Evolutionary conservation across 2,888 invertebrate species (phyloP).

Genomic region (Ochropacha duplaris): DNA sequence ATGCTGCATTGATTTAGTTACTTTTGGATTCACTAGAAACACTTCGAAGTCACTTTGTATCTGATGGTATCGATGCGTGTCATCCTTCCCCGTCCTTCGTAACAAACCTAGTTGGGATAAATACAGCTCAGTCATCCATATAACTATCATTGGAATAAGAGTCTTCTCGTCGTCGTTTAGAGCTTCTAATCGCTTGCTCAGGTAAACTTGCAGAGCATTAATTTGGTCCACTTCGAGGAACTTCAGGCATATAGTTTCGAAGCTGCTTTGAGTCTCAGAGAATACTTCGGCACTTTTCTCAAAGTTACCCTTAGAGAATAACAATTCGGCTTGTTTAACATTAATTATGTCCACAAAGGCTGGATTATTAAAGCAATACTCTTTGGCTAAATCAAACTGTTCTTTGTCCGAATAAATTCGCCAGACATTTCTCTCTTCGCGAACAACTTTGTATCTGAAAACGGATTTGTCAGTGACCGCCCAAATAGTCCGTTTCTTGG

Average conservation of each 20-base stretch:
- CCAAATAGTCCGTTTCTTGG: constrained; percentile 91
- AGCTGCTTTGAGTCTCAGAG: constrained; percentile 95
- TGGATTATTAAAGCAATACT: constrained; percentile 91
- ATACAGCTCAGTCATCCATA: constrained; percentile 97
- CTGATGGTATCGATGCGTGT: constrained; percentile 79
- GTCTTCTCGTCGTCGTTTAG: constrained; percentile 90
- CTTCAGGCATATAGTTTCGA: constrained; percentile 97
- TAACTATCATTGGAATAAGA: constrained; percentile 94
- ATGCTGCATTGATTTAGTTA: constrained; percentile 90
- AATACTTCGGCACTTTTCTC: constrained; percentile 93
- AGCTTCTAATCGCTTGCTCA: constrained; percentile 91
- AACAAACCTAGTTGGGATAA: constrained; percentile 93
- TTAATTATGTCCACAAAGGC: constrained; percentile 92
- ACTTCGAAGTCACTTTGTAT: constrained; percentile 90
- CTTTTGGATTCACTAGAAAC: constrained; percentile 88
- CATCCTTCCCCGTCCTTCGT: constrained; percentile 70
- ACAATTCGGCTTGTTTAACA: constrained; percentile 93
- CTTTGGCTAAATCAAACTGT: constrained; percentile 93
- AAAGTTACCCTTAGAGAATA: constrained; percentile 90
- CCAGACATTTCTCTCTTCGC: constrained; percentile 95
- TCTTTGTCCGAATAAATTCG: constrained; percentile 93
- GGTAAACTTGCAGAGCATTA: constrained; percentile 93
- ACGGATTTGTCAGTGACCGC: constrained; percentile 92
- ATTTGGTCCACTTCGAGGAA: constrained; percentile 92
- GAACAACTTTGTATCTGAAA: constrained; percentile 91